Percentiles rank a stretch among this genome's conserved stretches.
Evolutionary conservation across 2,113 vertebrate genomes (phyloP).

Genomic region (Aegypius monachus): DNA sequence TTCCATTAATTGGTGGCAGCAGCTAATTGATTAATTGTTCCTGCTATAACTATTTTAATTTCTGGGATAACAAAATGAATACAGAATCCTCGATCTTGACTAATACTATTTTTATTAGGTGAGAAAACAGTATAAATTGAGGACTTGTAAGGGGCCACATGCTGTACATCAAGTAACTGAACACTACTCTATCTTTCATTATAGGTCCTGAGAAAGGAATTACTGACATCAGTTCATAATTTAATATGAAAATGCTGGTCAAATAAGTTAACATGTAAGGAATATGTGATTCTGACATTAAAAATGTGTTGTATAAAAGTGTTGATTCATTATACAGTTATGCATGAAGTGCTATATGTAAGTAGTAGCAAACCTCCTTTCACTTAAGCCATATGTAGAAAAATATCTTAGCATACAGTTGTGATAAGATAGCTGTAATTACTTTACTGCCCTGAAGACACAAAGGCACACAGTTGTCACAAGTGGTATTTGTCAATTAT

Average conservation of each 20-base stretch:
- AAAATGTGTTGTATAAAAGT: not conserved
- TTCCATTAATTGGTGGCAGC: not conserved
- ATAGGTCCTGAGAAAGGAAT: not conserved
- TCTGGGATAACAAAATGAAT: not conserved
- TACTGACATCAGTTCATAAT: not conserved
- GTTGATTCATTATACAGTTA: not conserved
- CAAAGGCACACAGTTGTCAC: rapidly evolving
- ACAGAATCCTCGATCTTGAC: not conserved
- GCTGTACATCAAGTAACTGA: not conserved
- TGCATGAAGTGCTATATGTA: not conserved
- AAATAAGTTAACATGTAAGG: not conserved
- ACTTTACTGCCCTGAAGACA: not conserved
- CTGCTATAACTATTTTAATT: not conserved
- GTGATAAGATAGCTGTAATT: not conserved
- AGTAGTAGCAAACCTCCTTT: not conserved
- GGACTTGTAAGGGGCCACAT: not conserved
- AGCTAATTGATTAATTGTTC: not conserved
- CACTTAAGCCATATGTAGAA: not conserved
- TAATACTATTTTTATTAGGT: not conserved
- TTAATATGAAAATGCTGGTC: not conserved
- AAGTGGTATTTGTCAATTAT: not conserved
- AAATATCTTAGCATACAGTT: not conserved
- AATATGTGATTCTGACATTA: not conserved
- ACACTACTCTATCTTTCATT: not conserved
- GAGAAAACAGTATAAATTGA: not conserved